Evolutionary conservation across 2,888 invertebrate genomes (phyloP).

Genomic region (Saturnia japonica): DNA sequence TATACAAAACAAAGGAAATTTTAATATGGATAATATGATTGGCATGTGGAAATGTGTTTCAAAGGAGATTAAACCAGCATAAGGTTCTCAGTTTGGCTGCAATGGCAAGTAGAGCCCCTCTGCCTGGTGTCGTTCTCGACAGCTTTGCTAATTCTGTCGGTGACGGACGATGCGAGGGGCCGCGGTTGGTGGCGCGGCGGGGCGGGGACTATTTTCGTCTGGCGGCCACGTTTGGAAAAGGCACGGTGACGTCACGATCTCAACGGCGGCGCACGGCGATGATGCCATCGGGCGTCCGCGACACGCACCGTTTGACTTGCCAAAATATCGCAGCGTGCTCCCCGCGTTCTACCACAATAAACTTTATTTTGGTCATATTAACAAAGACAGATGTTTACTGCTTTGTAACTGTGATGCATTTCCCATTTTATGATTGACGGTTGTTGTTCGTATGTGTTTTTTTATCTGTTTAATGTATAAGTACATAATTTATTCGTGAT

Average conservation of each 20-base stretch:
- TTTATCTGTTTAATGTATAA: neutral
- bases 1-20: neutral
- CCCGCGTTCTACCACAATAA: slow-evolving; percentile 56
- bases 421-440: slow-evolving; percentile 15
- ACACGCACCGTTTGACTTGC: slow-evolving; percentile 75
- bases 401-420: slow-evolving; percentile 30
- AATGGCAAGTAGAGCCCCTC: slow-evolving; percentile 39
- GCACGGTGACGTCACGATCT: slow-evolving; percentile 78
- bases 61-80: neutral
- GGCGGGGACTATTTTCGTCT: slow-evolving; percentile 81
- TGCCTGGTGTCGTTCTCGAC: slow-evolving; percentile 46
- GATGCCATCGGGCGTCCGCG: slow-evolving; percentile 77
- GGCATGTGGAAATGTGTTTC: slow-evolving; percentile 1
- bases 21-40: neutral
- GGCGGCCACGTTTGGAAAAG: slow-evolving; percentile 82
- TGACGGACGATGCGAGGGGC: slow-evolving; percentile 74
- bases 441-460: neutral
- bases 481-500: neutral
- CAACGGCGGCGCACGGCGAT: slow-evolving; percentile 79
- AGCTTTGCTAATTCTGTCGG: slow-evolving; percentile 73
- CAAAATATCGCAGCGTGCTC: slow-evolving; percentile 76
- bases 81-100: slow-evolving; percentile 20
- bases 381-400: slow-evolving; percentile 49
- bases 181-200: slow-evolving; percentile 66
- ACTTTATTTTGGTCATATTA: slow-evolving; percentile 77